Base-by-base conservation (phyloP, 2,888 invertebrate species). In the Microplitis deprimator region DNA sequence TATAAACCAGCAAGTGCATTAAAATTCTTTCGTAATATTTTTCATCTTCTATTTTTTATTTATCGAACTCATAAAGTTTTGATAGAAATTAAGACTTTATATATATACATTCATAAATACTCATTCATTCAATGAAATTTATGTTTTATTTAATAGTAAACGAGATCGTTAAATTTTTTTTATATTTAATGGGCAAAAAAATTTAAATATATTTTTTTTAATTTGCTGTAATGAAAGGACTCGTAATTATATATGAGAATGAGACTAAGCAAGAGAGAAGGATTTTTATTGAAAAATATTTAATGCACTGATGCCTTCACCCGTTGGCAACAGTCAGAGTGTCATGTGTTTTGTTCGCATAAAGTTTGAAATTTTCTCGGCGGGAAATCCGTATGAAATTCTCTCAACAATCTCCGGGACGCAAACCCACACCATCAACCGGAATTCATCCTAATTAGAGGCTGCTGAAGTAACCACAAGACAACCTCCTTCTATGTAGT, bases 391-490 rank as follows among this genome's bases (percentile, higher is more conserved):
- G 64, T 8, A n/a, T 65, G 50, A 6, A 50, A 60, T 77, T 77
- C 70, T 75, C 71, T 74, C 71, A 61, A 77, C 77, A 75, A 74
- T 77, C 70, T 77, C 74, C 60, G 74, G 67, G 71, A 71, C 60
- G 65, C 29, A 13, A 62, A 50, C 17, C 62, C 70, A 40, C n/a
- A 17, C 67, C 41, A 67, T 20, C 61, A 71, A 39, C 74, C 68
- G 74, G 74, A 77, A 75, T 77, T 75, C 71, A 75, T 77, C 71
- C 74, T 77, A 77, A 77, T 77, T 77, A 75, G 77, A 71, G 71
- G 61, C 74, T 68, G 70, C 65, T 74, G 5, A 65, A 74, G 61
- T 17, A 67, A 71, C 73, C 69, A 38, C 67, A 39, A 39, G 59
- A 69, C 73, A 59, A 60, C 69, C 65, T 74, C n/a, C 72, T 50